These are phyloP conservation scores for Chaetoderma sp. DNA, from an alignment of 2,888 invertebrate genomes.

Conservation along the genomic window DNA sequence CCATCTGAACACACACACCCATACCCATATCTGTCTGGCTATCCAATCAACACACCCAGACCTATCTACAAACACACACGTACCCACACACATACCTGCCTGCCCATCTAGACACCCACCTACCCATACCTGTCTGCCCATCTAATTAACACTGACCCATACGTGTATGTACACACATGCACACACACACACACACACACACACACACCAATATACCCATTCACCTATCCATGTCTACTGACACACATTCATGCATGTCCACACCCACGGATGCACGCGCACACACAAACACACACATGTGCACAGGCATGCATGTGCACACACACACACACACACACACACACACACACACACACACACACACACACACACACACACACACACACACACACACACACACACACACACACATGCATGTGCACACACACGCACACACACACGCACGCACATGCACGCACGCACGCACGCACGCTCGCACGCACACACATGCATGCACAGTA, in stretches of 20 bases:
- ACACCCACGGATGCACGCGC: too few relatives aligned
- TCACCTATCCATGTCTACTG: neutral
- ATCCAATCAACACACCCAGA: too few relatives aligned
- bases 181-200: neutral
- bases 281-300: too few relatives aligned
- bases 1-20: too few relatives aligned
- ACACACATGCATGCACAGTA: too few relatives aligned
- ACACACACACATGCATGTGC: neutral
- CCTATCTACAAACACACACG: too few relatives aligned
- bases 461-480: too few relatives aligned
- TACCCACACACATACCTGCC: neutral
- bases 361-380: constrained; percentile 3
- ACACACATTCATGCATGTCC: constrained; percentile 1
- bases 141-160: neutral
- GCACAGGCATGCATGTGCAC: too few relatives aligned
- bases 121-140: neutral
- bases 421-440: too few relatives aligned
- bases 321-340: constrained; percentile 1
- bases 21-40: too few relatives aligned
- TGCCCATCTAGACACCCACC: neutral
- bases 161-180: constrained; percentile 4
- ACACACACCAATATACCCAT: neutral
- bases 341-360: neutral
- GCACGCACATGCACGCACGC: too few relatives aligned
- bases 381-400: neutral